Percentiles rank a stretch among this genome's conserved stretches.
Evolutionary conservation across 2,113 vertebrate species (phyloP).

Genomic region (Electrona antarctica): DNA sequence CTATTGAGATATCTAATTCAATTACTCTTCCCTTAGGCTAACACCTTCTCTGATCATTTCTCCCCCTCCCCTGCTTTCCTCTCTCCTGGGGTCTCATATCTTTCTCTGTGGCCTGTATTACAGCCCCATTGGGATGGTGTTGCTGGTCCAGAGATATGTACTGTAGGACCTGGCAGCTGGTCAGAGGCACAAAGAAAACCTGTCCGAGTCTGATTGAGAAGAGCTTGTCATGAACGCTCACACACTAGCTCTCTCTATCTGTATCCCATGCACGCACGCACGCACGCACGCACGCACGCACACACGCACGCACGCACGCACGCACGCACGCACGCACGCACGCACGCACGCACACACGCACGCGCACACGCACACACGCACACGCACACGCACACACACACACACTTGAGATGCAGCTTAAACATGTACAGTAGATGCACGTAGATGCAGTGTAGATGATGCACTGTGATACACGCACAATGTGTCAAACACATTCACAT

Average conservation of each 20-base stretch:
- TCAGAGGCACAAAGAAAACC: slow-evolving; percentile 9
- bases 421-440: too few relatives aligned
- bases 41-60: not conserved
- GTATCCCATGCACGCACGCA: too few relatives aligned
- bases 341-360: not conserved
- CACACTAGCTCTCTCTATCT: too few relatives aligned
- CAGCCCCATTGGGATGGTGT: not conserved
- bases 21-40: slow-evolving; percentile 9
- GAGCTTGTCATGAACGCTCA: slow-evolving; percentile 1
- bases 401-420: too few relatives aligned
- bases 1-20: slow-evolving; percentile 23
- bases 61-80: not conserved
- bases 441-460: too few relatives aligned
- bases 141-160: not conserved
- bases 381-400: too few relatives aligned
- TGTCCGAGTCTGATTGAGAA: slow-evolving; percentile 11
- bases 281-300: not conserved
- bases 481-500: too few relatives aligned
- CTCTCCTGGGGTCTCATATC: slow-evolving; percentile 7
- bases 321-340: not conserved
- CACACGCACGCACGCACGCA: not conserved
- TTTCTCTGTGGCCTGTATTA: not conserved
- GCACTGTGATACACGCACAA: too few relatives aligned
- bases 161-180: not conserved
- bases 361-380: too few relatives aligned